Evolutionary conservation across 1,140 invertebrate genomes (phyloP).

Genomic region (Reticulitermes speratus): DNA sequence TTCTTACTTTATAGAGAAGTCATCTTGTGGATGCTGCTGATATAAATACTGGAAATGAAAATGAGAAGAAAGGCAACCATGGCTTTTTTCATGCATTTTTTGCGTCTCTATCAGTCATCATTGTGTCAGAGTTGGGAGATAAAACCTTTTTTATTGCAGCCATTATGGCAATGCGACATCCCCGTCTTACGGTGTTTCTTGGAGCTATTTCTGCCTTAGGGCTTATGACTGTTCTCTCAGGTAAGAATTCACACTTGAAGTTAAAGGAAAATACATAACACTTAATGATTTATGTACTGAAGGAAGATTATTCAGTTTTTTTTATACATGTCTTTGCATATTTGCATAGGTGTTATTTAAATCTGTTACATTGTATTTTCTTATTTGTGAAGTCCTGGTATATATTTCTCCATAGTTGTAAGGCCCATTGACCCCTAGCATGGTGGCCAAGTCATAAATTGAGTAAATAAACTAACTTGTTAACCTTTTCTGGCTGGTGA

Average conservation of each 20-base stretch:
- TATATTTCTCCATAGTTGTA: too few species aligned
- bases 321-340: too few species aligned
- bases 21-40: not conserved
- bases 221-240: conserved; percentile 94
- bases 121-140: conserved; percentile 97
- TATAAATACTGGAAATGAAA: not conserved
- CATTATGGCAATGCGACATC: conserved; percentile 99
- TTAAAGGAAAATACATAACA: not conserved
- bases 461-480: too few species aligned
- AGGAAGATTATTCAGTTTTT: too few species aligned
- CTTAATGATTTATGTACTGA: not conserved
- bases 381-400: too few species aligned
- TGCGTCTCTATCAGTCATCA: conserved; percentile 91
- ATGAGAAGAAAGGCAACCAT: conserved; percentile 43
- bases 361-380: too few species aligned
- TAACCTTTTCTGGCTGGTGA: too few species aligned
- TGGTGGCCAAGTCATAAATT: too few species aligned
- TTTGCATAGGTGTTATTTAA: too few species aligned
- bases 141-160: conserved; percentile 99
- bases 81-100: conserved; percentile 94
- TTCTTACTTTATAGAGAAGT: conserved; percentile 15
- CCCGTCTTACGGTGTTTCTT: conserved; percentile 85
- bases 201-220: conserved; percentile 91
- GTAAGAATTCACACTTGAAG: conserved; percentile 48
- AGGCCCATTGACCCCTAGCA: too few species aligned